Base-by-base conservation (phyloP, 2,888 invertebrate species). In the Harpalus rufipes region DNA sequence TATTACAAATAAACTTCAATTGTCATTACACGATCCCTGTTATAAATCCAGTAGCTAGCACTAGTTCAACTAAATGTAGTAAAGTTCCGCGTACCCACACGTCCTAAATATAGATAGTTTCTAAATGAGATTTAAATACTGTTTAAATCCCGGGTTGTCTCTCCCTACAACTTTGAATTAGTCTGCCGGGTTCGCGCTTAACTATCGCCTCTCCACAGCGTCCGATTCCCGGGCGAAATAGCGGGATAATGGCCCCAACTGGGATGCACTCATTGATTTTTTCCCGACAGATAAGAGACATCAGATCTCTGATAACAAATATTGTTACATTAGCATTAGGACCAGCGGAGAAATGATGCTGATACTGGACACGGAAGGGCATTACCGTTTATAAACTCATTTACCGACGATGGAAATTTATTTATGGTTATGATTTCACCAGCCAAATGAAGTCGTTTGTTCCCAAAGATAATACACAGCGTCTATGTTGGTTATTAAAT, bases 111-210 rank as follows among this genome's bases (percentile, higher is more conserved):
- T 81, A 81, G 81, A 65, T 81, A 81, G 63, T 81, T 65, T 65
- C 65, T 10, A 65, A 81, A 81, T 81, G 81, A 81, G 81, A 81
- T 65, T 81, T 65, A 81, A 81, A 81, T 81, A 81, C 81, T 25
- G 81, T 65, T 81, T 81, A 81, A 81, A 81, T 81, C 81, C 81
- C 51, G 44, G 81, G 18, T 56, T 56, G 21, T 12, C 58, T n/a
- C 21, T 18, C 14, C n/a, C n/a, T 65, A 81, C 81, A 68, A 81
- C 65, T 81, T 81, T 81, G 81, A 81, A 81, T 81, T 81, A 81
- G 65, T 65, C 78, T 18, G 56, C 58, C n/a, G 78, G 78, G 78
- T 78, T 21, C 65, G 10, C 41, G 63, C 81, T 81, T 63, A 81
- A 63, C 81, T 81, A 65, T 65, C 81, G 21, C 65, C 65, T 65